Conservation (phyloP, 2,888 invertebrate species). For the Mythimna impura region DNA sequence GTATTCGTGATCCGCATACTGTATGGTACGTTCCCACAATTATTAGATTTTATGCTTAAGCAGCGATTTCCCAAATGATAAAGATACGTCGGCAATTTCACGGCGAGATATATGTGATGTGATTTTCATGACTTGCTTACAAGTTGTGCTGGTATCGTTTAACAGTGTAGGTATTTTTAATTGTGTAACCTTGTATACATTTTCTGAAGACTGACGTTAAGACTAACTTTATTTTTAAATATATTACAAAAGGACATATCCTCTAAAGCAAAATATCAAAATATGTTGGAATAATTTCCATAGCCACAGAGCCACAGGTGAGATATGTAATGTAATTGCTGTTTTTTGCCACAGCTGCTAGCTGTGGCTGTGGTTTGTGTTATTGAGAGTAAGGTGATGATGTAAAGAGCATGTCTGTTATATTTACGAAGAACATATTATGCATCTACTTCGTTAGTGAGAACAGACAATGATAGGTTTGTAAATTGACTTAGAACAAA, state of each 20-base stretch:
- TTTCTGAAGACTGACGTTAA: neutral
- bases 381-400: neutral
- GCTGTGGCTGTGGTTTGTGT: too few species aligned
- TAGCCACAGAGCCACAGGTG: constrained; percentile 19
- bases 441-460: neutral
- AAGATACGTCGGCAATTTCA: neutral
- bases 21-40: constrained; percentile 7
- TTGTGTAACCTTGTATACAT: too few species aligned
- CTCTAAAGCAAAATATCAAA: too few species aligned
- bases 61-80: constrained; percentile 13
- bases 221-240: neutral
- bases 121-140: constrained; percentile 11
- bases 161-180: neutral
- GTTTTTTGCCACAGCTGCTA: constrained; percentile 19
- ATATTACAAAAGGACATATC: too few species aligned
- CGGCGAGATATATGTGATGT: constrained; percentile 5
- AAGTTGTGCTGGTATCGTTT: neutral
- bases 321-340: constrained; percentile 22
- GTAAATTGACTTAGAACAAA: neutral
- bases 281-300: neutral
- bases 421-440: neutral
- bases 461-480: neutral
- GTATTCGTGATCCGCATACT: constrained; percentile 51
- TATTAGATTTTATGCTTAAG: constrained; percentile 13
- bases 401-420: neutral